Evolutionary conservation across 1,140 invertebrate species (phyloP), one percentile per base, ranked within the genome.

Genomic region (Anagrus nilaparvatae): DNA sequence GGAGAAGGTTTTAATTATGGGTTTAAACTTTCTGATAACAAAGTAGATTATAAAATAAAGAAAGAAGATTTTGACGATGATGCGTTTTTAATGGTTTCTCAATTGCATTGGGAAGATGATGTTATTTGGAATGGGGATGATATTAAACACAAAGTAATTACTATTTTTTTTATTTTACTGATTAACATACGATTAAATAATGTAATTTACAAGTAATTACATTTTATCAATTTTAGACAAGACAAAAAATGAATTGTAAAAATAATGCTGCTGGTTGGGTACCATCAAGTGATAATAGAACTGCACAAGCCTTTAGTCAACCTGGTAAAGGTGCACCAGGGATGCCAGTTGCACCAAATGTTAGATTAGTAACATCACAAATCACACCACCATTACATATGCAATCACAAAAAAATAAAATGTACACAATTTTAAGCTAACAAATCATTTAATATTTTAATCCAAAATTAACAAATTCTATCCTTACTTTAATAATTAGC

Each of bases 91-190:
- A 95, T 97, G 91, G 86, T 96, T 0, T 90, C 89, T 0, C 91
- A 96, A 60, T 61, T 88, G 34, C 83, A 87, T 56, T 99, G 95
- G 95, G 95, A 98, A 65, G 90, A 96, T 61, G 91, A 97, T 55
- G 87, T 98, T n/a, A 92, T 99, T 28, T 97, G 92, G 91, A 92
- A 97, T 71, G 88, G 89, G 2, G 91, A 93, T 53, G 90, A 97
- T 56, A 87, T 91, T 29, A 92, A 92, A 65, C 81, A 88, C 48
- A 91, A 92, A 70, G 82, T 84, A 56, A 34, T 25, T 34, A 16
- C 10, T 8, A 8, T 2, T 28, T 23, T 9, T 33, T n/a, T 33
- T 12, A 23, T 10, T 34, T 9, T 3, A 9, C 20, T 30, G 24
- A 44, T 44, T 35, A 37, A 31, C 20, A n/a, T 3, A 17, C 33